Evolutionary conservation across 2,797 vertebrate species (phyloP).

Genomic region (Buphagus erythrorhynchus): DNA sequence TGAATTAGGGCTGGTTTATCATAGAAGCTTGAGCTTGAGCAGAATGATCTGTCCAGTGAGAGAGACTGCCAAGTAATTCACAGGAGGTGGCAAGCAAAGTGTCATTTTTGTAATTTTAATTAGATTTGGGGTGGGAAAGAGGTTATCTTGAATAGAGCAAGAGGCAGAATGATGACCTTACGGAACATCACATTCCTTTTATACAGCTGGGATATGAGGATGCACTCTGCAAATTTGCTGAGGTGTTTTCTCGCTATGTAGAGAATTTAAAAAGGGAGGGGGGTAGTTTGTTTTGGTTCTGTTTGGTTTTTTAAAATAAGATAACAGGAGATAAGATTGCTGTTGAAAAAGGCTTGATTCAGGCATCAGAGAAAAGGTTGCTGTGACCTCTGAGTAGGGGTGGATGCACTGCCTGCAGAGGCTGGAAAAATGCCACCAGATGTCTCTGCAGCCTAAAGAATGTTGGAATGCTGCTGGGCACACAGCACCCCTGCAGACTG

Average conservation of each 20-base stretch:
- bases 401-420: not conserved
- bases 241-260: not conserved
- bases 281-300: not conserved
- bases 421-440: slow-evolving; percentile 70
- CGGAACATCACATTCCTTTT: not conserved
- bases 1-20: not conserved
- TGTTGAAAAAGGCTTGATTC: not conserved
- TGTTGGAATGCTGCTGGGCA: not conserved
- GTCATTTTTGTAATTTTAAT: slow-evolving; percentile 11
- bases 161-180: not conserved
- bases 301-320: not conserved
- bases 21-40: not conserved
- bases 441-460: slow-evolving; percentile 72
- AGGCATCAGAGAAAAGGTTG: not conserved
- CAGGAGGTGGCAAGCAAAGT: not conserved
- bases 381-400: not conserved
- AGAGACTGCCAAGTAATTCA: slow-evolving; percentile 20
- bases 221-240: not conserved
- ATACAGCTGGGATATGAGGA: not conserved
- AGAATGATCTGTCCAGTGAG: not conserved
- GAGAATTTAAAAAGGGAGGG: not conserved
- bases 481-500: not conserved
- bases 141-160: not conserved
- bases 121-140: not conserved
- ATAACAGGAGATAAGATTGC: not conserved